Evolutionary conservation across 2,888 invertebrate species (phyloP), one percentile per base, ranked within the genome.

Genomic region (Caenorhabditis plicata): DNA sequence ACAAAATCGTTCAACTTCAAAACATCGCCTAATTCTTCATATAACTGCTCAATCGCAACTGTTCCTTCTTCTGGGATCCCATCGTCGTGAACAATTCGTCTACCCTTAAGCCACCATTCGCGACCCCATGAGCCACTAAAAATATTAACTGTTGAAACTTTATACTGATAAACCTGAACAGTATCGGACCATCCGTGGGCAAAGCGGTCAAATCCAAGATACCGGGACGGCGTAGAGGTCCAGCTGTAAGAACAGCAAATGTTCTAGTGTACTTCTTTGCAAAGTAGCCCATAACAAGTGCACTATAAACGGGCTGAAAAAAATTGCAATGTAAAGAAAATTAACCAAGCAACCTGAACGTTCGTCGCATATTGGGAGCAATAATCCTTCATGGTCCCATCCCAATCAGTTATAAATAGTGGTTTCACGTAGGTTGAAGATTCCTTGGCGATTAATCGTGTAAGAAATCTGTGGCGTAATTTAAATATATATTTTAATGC

Each of bases 321-420:
- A 31, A 17, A 15, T 42, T 9, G 17, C 32, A 32, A 42, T 15
- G 33, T 33, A 9, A 40, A 42, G 13, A 19, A 36, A 13, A 26
- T 23, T 15, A 42, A 1, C 35, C 11, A 3, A 25, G n/a, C 13
- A 8, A 73, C 75, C 68, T 77, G 78, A 8, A 80, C 44, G 52
- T 80, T 79, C 4, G 80, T 80, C 5, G 75, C 75, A 47, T 80
- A 80, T 49, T 80, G 80, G 2, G 72, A 68, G 41, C 76, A 75
- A 47, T 80, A 80, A 50, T 80, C 79, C 58, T 80, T 80, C 79
- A 81, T 81, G 1, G 80, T 80, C 7, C 80, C 80, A 58, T 80
- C 80, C 80, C 80, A 80, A 43, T 80, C 80, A 5, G 80, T 80
- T 35, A 80, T 69, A 32, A 80, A 67, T 15, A 70, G 31, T 15